Percentiles rank a stretch among this genome's conserved stretches.
These are phyloP conservation scores for Asbolus verrucosus DNA, from an alignment of 1,140 invertebrate genomes.

Conservation along the genomic window DNA sequence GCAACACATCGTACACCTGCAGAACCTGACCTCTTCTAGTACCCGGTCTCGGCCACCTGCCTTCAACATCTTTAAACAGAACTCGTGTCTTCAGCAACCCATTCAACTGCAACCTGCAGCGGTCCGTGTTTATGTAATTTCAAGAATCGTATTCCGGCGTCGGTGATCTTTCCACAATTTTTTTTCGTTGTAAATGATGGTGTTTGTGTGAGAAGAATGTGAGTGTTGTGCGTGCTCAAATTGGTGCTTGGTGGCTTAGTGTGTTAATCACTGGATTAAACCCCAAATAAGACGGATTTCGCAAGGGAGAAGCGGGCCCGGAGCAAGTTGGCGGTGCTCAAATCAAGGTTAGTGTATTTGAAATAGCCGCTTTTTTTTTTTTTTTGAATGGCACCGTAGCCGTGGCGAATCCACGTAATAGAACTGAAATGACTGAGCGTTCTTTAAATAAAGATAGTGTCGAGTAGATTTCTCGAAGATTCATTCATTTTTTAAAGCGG, in stretches of 20 bases:
- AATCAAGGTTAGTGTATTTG: conserved; percentile 31
- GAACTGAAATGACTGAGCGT: conserved; percentile 1
- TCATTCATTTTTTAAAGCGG: neutral
- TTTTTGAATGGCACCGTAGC: conserved; percentile 3
- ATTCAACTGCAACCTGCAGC: conserved; percentile 36
- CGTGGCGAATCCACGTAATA: conserved; percentile 4
- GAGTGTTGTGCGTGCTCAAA: neutral
- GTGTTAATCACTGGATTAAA: conserved; percentile 3
- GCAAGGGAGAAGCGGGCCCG: conserved; percentile 12
- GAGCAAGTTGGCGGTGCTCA: conserved; percentile 40
- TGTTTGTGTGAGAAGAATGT: conserved; percentile 8
- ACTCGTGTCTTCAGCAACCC: conserved; percentile 34
- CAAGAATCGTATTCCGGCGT: neutral
- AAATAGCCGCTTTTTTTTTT: neutral
- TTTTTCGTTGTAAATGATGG: neutral
- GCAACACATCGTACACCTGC: neutral
- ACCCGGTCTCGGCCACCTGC: conserved; percentile 25
- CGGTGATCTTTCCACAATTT: neutral
- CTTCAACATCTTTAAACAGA: conserved; percentile 24
- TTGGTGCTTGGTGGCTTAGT: neutral
- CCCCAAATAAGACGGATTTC: conserved; percentile 21
- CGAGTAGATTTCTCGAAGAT: neutral
- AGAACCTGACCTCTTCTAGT: neutral
- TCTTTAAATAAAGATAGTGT: conserved; percentile 17
- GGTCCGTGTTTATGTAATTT: neutral